Base-by-base conservation (phyloP, 1,140 invertebrate species). In the Lerema accius region DNA sequence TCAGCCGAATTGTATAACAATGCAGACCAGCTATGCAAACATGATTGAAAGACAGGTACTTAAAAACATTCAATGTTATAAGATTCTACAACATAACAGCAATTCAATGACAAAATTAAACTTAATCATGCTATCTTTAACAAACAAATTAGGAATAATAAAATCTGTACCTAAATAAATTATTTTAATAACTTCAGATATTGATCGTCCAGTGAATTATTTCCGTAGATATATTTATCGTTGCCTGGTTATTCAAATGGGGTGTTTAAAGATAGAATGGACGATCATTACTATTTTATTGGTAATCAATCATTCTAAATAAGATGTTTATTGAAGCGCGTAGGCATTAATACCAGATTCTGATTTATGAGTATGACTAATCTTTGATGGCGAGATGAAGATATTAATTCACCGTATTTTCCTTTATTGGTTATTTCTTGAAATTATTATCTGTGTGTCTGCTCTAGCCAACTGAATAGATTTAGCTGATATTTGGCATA, bases 281-380 rank as follows among this genome's bases (percentile, higher is more conserved):
- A 67, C 51, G 63, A 63, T 74, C 65, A 65, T 74, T 48, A 71
- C 64, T 42, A 60, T 70, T 70, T 70, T 73, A 73, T 67, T 68
- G 59, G 14, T 63, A 60, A 64, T 67, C 64, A 67, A 69, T 64
- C 58, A 58, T 46, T 45, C 35, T 32, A 45, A 42, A 46, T 58
- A 58, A 58, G 55, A 46, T 46, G 42, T 58, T 58, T 58, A 58
- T 46, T 46, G 55, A 43, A 19, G n/a, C 43, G 26, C 26, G 43
- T 46, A 46, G 55, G 55, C 11, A 58, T 58, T 45, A 58, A 45
- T 35, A 43, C 26, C 16, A 13, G 11, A 39, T 58, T 43, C 35
- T 58, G 55, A 58, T 58, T 58, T 46, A 58, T 46, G n/a, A n/a
- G n/a, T n/a, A n/a, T n/a, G 13, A n/a, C 42, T 58, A 11, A 49